Conservation (phyloP, 2,113 vertebrate genomes). For the Campylorhamphus procurvoides region DNA sequence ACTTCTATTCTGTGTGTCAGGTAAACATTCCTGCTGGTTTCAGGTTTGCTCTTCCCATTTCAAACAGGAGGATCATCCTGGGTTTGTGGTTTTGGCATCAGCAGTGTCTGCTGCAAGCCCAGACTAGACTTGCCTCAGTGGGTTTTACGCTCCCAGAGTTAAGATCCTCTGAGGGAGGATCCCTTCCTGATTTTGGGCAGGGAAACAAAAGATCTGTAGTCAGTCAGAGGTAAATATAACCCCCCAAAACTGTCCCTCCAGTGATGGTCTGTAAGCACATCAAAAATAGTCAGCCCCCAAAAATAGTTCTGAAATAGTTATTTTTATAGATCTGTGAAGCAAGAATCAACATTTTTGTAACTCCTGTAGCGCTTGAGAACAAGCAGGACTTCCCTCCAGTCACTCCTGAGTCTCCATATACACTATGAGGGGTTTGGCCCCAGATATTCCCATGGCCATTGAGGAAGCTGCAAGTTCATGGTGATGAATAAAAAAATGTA, state of each 20-base stretch:
- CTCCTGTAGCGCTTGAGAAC: background rate
- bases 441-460: background rate
- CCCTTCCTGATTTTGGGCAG: background rate
- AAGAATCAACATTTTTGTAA: background rate
- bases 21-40: background rate
- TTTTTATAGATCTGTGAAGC: background rate
- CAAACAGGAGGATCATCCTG: background rate
- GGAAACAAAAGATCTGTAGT: background rate
- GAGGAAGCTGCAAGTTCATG: background rate
- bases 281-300: background rate
- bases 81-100: background rate
- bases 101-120: background rate
- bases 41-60: background rate
- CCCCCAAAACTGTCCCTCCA: background rate
- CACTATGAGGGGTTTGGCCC: background rate
- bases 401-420: background rate
- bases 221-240: conserved; percentile 13
- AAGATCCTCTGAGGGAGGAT: background rate
- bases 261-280: background rate
- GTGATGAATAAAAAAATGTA: background rate
- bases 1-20: background rate
- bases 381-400: background rate
- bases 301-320: background rate
- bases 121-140: background rate
- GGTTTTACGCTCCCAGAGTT: background rate